Evolutionary conservation across 2,888 invertebrate genomes (phyloP).

Genomic region (Cataglyphis cursor): DNA sequence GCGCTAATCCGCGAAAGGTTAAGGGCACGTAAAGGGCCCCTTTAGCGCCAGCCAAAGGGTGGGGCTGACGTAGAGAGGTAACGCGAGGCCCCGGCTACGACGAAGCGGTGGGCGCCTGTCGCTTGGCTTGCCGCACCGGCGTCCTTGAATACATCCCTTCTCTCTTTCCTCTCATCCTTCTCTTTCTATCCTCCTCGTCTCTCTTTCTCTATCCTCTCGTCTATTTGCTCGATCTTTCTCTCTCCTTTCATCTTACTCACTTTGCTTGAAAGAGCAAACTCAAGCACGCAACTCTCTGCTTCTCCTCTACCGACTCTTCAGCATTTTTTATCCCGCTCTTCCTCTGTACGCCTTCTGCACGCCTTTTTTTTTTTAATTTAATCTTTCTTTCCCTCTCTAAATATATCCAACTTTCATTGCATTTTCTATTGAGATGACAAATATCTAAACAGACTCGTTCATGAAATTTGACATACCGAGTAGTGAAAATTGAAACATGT

Average conservation of each 20-base stretch:
- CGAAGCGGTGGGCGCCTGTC: constrained; percentile 74
- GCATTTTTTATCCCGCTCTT: constrained; percentile 1
- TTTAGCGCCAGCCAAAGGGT: constrained; percentile 66
- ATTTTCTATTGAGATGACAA: not conserved
- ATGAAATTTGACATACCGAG: not conserved
- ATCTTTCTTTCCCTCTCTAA: not conserved
- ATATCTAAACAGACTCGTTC: not conserved
- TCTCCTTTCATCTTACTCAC: constrained; percentile 27
- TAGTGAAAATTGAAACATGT: not conserved
- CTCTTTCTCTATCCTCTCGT: not conserved
- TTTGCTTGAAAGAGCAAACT: constrained; percentile 59
- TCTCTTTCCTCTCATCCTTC: constrained; percentile 47
- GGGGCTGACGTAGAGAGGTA: constrained; percentile 54
- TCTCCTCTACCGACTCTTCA: constrained; percentile 14
- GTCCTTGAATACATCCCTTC: constrained; percentile 75
- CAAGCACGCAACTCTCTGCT: constrained; percentile 56
- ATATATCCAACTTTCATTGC: not conserved
- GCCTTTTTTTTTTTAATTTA: not conserved
- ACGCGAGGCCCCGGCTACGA: constrained; percentile 56
- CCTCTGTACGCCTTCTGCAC: not conserved
- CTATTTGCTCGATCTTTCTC: not conserved
- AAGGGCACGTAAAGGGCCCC: constrained; percentile 67
- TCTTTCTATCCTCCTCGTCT: not conserved
- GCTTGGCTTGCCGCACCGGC: constrained; percentile 69
- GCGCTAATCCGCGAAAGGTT: constrained; percentile 47